These are phyloP conservation scores for Lethenteron camtschaticum DNA, from an alignment of 2,113 vertebrate genomes.

Conservation along the genomic window DNA sequence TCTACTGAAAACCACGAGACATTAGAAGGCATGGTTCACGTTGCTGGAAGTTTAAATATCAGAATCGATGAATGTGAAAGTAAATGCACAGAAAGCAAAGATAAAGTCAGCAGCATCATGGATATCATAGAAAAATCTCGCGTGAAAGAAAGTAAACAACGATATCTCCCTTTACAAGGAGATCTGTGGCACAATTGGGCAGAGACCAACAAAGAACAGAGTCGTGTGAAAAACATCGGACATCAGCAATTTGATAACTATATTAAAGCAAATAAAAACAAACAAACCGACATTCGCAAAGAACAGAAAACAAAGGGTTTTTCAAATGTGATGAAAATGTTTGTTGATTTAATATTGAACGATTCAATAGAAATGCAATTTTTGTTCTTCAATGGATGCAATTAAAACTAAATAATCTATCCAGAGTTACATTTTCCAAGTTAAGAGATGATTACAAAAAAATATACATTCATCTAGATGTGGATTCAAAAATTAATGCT, in stretches of 20 bases:
- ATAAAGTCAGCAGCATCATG: background rate
- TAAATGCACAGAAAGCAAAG: background rate
- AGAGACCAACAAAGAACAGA: background rate
- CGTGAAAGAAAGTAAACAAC: background rate
- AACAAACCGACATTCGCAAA: background rate
- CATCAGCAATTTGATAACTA: background rate
- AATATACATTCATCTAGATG: background rate
- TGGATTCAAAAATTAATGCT: background rate
- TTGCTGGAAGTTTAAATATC: no score
- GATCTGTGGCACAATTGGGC: background rate
- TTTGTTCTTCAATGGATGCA: background rate
- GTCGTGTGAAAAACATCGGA: background rate
- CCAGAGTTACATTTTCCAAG: background rate
- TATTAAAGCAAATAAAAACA: background rate
- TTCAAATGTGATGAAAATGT: background rate
- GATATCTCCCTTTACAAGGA: constrained; percentile 2
- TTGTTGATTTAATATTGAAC: background rate
- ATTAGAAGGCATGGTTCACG: no score
- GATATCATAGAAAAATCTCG: background rate
- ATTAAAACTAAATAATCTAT: background rate
- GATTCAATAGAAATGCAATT: background rate
- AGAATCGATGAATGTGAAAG: background rate
- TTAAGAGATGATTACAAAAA: constrained; percentile 1
- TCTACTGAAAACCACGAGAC: no score
- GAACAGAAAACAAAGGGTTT: background rate